These are phyloP conservation scores for Emberiza fucata DNA, from an alignment of 2,113 vertebrate species.

Conservation along the genomic window DNA sequence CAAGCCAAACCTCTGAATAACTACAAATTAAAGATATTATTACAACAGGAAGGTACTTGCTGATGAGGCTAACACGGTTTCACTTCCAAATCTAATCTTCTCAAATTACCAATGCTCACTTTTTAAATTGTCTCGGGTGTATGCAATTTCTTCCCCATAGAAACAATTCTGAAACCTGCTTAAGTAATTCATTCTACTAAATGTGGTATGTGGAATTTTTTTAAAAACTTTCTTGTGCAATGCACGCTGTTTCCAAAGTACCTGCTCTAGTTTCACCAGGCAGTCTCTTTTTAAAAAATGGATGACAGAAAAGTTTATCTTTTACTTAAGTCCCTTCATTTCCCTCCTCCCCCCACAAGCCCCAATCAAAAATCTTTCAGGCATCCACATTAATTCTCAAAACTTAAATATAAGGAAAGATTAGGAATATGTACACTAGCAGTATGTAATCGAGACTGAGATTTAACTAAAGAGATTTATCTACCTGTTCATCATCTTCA, in stretches of 20 bases:
- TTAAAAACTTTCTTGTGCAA: neutral
- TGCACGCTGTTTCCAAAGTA: neutral
- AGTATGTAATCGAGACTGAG: neutral
- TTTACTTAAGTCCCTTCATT: neutral
- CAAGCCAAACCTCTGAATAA: neutral
- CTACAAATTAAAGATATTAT: neutral
- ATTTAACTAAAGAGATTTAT: neutral
- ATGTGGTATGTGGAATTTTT: neutral
- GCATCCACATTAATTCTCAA: neutral
- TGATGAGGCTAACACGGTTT: neutral
- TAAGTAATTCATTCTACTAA: neutral
- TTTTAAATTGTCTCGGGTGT: neutral
- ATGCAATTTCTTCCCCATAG: neutral
- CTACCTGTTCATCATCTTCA: constrained; percentile 97
- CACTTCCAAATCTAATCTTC: neutral
- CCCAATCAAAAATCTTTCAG: neutral
- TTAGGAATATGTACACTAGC: neutral
- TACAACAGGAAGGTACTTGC: neutral
- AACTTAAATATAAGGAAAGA: neutral
- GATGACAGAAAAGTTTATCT: neutral
- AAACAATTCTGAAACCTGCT: neutral
- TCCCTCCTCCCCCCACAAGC: neutral
- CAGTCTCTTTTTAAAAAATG: neutral
- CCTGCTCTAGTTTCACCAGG: neutral
- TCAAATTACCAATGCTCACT: neutral